Evolutionary conservation across 2,797 vertebrate species (phyloP).

Genomic region (Corythornis leucogaster): DNA sequence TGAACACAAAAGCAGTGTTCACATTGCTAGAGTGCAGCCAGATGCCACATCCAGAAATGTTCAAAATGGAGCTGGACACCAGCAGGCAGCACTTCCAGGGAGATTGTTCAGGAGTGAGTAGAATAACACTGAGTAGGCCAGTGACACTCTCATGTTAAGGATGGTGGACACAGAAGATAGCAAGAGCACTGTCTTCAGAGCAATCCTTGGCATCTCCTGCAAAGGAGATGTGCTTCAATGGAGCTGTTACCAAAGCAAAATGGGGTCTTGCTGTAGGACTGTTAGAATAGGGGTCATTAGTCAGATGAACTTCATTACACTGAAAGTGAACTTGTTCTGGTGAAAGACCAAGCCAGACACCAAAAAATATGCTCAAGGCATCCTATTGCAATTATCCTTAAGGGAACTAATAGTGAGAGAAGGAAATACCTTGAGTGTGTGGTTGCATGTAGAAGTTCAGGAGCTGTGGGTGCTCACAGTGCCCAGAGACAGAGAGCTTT

Average conservation of each 20-base stretch:
- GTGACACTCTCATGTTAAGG: accelerated
- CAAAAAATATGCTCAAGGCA: background rate
- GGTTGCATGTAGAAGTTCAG: background rate
- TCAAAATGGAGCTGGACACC: background rate
- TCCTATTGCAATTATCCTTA: background rate
- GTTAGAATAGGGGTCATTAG: background rate
- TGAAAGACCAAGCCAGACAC: background rate
- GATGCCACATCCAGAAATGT: background rate
- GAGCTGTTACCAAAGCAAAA: background rate
- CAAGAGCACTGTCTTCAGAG: background rate
- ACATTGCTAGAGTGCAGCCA: background rate
- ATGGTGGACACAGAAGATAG: background rate
- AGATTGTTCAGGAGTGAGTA: background rate
- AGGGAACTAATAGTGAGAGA: background rate
- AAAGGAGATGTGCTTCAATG: background rate
- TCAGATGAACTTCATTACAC: background rate
- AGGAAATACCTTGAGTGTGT: background rate
- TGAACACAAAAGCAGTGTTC: background rate
- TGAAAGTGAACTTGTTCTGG: background rate
- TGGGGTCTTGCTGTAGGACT: background rate
- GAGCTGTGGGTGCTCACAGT: background rate
- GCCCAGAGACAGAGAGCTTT: background rate
- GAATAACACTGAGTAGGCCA: background rate
- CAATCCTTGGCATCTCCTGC: background rate
- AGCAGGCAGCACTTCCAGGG: background rate